Conservation (phyloP, 2,888 invertebrate species). For the Schizotus pectinicornis region DNA sequence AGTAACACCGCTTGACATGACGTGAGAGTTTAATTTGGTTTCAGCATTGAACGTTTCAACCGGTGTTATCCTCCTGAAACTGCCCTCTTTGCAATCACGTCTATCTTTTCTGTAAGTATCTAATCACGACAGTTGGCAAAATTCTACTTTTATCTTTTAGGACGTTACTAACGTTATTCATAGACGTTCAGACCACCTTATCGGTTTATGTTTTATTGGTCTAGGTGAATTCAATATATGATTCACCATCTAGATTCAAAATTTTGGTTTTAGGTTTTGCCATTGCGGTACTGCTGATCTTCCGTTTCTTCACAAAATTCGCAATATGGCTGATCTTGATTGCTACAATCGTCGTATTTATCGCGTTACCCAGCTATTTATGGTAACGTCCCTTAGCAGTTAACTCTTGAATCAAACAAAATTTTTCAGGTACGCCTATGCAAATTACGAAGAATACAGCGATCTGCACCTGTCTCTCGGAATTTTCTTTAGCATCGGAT, state of each 20-base stretch:
- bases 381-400: constrained; percentile 2
- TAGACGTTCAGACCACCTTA: not conserved
- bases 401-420: too few relatives aligned
- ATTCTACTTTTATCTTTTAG: not conserved
- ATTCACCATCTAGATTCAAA: too few relatives aligned
- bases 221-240: too few relatives aligned
- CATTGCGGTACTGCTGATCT: too few relatives aligned
- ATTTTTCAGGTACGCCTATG: constrained; percentile 16
- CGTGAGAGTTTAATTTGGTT: not conserved
- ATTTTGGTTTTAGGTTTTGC: constrained; percentile 2
- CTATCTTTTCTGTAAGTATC: not conserved
- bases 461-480: not conserved
- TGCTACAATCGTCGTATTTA: not conserved
- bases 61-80: not conserved
- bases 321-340: constrained; percentile 1
- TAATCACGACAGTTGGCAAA: not conserved
- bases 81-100: too few relatives aligned
- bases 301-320: not conserved
- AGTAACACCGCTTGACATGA: constrained; percentile 2
- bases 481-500: constrained; percentile 8
- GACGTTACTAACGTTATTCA: not conserved
- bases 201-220: constrained; percentile 7
- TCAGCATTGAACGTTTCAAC: not conserved
- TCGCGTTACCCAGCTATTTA: constrained; percentile 3
- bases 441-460: not conserved